Conservation (phyloP, 2,797 vertebrate species). For the Sitta carolinensis region DNA sequence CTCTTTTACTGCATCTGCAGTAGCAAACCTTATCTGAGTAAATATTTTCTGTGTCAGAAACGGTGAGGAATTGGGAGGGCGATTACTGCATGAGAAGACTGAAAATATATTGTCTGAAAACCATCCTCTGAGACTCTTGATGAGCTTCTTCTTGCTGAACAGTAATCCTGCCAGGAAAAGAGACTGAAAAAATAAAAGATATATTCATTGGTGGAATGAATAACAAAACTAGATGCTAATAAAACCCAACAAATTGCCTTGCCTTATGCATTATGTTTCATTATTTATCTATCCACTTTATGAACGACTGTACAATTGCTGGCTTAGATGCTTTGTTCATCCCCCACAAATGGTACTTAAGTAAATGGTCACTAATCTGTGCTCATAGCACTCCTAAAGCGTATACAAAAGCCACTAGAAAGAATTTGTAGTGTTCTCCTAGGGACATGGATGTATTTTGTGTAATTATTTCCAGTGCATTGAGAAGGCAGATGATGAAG, state of each 20-base stretch:
- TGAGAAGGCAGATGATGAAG: neutral
- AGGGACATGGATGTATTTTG: neutral
- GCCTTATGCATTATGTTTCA: neutral
- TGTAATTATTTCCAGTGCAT: neutral
- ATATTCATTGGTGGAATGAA: neutral
- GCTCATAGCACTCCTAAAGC: neutral
- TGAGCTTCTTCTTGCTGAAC: neutral
- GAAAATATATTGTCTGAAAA: neutral
- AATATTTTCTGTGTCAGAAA: neutral
- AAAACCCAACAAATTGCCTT: neutral
- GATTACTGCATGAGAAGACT: neutral
- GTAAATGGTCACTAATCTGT: neutral
- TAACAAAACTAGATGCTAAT: neutral
- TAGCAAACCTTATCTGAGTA: neutral
- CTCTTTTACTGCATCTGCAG: neutral
- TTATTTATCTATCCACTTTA: neutral
- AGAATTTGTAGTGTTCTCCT: neutral
- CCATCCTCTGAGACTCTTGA: neutral
- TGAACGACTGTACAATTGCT: neutral
- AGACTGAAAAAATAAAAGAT: neutral
- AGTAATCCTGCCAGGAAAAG: neutral
- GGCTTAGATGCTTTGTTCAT: neutral
- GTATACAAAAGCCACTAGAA: neutral
- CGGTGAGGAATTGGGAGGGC: neutral
- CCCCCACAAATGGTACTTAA: neutral